Conservation (phyloP, 2,113 vertebrate genomes). For the Erythrolamprus reginae region DNA sequence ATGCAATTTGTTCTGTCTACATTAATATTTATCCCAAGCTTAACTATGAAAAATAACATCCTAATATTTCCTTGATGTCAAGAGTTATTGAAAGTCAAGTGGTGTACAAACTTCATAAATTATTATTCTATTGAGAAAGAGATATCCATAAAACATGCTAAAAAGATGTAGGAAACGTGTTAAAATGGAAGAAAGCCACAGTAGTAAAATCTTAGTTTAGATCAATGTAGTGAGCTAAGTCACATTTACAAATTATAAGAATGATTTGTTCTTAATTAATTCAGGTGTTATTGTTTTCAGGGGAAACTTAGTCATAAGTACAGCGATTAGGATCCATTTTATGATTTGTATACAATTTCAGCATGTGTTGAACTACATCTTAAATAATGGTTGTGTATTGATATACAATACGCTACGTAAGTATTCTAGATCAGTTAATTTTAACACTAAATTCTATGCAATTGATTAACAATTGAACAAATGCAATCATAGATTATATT, state of each 20-base stretch:
- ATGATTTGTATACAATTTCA: conserved; percentile 25
- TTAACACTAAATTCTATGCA: background rate
- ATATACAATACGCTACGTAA: background rate
- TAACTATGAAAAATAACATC: background rate
- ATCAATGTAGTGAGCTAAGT: background rate
- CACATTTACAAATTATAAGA: background rate
- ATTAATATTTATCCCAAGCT: background rate
- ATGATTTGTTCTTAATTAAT: background rate
- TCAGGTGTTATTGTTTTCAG: background rate
- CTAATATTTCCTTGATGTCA: background rate
- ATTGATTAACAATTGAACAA: background rate
- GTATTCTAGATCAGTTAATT: background rate
- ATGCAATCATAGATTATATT: background rate
- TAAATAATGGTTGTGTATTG: background rate
- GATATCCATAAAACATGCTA: background rate
- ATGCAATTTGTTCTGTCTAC: background rate
- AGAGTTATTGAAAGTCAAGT: background rate
- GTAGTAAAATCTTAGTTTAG: background rate
- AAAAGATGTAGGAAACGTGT: background rate
- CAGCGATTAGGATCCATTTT: background rate
- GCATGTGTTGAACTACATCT: conserved; percentile 16
- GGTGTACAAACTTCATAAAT: background rate
- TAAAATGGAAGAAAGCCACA: background rate
- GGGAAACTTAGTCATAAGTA: background rate
- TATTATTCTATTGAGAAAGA: background rate